Evolutionary conservation across 1,140 invertebrate genomes (phyloP), one percentile per base, ranked within the genome.

Genomic region (Amphibalanus amphitrite): DNA sequence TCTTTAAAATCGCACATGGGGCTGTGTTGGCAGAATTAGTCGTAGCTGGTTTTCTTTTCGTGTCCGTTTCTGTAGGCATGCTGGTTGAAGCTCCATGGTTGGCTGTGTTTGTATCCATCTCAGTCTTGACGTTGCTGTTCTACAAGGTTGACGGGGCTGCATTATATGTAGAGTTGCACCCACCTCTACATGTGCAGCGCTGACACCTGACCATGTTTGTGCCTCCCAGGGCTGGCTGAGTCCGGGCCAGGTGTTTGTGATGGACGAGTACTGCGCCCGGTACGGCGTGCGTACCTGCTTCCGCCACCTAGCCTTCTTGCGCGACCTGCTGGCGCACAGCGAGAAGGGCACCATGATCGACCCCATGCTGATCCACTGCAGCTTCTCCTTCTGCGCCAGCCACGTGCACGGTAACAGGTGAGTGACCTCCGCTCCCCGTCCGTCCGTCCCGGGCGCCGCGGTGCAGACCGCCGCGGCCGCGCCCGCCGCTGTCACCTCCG

Each of bases 221-320:
- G 38, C 6, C 38, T 6, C 17, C 38, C 79, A 94, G 92, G 97
- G 97, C 74, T 99, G 97, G 97, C 98, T 99, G 80, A 98, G 95
- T 76, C 96, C 97, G 0, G 96, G 95, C 10, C 96, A 99, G 85
- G 88, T 98, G 23, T 99, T 98, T 82, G 92, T 98, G 17, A 81
- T 99, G 69, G 97, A 99, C 80, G 97, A 99, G 81, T 99, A 99
- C 82, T 96, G 93, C 81, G 95, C 96, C 3, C 78, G 90, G 83
- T 99, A 99, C 80, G 96, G 97, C 69, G 95, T 99, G 0, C 84
- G 97, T 65, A 95, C 95, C 26, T 99, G 97, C 79, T 96, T 91
- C 81, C 86, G 97, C 69, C 96, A 99, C 81, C 85, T 99, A 17
- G 95, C 90, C 79, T 98, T 98, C 80, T 85, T 99, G n/a, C 89